Evolutionary conservation across 2,797 vertebrate species (phyloP).

Genomic region (Cossypha niveicapilla): DNA sequence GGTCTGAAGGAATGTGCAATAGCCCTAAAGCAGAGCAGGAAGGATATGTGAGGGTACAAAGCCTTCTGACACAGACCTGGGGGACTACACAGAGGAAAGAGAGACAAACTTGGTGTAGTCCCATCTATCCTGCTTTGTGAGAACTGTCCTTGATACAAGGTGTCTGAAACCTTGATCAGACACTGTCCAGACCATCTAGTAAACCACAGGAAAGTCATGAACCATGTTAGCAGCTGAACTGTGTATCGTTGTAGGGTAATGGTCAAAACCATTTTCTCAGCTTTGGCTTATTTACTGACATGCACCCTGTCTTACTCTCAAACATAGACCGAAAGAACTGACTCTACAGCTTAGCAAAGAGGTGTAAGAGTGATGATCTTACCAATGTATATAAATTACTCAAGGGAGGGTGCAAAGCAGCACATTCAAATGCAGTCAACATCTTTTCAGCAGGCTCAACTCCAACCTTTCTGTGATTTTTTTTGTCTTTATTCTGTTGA

Average conservation of each 20-base stretch:
- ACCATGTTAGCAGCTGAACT: not conserved
- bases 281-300: not conserved
- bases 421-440: fast-evolving
- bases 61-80: not conserved
- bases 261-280: not conserved
- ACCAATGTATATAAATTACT: not conserved
- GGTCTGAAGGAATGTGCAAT: not conserved
- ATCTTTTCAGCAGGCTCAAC: not conserved
- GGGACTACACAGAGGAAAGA: not conserved
- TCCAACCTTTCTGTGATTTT: not conserved
- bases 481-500: not conserved
- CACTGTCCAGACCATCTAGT: not conserved
- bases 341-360: not conserved
- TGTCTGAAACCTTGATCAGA: not conserved
- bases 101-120: not conserved
- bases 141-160: not conserved
- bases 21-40: not conserved
- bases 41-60: not conserved
- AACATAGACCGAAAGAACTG: not conserved
- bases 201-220: not conserved
- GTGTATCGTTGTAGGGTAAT: not conserved
- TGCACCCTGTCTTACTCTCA: fast-evolving
- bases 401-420: not conserved
- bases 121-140: not conserved
- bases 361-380: not conserved